phyloP scores from a whole-genome alignment of 1,140 invertebrate species.

The Pachyrhynchus sulphureomaculatus region DNA sequence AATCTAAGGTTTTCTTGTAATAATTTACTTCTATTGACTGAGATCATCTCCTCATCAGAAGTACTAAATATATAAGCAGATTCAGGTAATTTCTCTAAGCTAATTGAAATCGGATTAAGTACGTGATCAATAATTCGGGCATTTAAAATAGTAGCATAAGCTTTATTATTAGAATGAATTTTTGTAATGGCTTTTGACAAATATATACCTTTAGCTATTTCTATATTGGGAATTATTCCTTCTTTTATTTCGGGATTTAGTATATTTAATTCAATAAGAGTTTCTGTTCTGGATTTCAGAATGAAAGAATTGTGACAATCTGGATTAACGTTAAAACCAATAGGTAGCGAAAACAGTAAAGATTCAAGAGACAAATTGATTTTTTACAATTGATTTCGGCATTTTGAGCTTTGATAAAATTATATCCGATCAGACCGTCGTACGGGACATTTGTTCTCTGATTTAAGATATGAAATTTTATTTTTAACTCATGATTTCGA shows the following conservation, averaged over 20 bases:
- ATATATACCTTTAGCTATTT: slow-evolving; percentile 26
- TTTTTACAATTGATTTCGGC: not conserved
- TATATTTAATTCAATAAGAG: slow-evolving; percentile 23
- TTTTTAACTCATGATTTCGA: no score
- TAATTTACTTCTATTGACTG: no score
- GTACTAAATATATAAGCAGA: no score
- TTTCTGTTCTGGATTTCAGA: slow-evolving; percentile 20
- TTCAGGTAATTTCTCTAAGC: not conserved
- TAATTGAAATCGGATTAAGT: not conserved
- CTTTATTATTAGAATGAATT: slow-evolving; percentile 4
- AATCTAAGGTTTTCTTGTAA: no score
- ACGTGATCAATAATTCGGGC: not conserved
- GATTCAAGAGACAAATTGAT: not conserved
- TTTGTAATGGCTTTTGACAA: slow-evolving; percentile 13
- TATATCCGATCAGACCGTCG: not conserved
- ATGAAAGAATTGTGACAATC: not conserved
- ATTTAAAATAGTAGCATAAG: slow-evolving; percentile 21
- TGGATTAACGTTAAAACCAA: not conserved
- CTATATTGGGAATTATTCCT: slow-evolving; percentile 12
- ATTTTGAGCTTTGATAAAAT: not conserved
- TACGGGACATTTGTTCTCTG: not conserved
- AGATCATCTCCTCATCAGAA: no score
- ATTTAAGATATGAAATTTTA: no score
- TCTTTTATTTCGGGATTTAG: slow-evolving; percentile 32
- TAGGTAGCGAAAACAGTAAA: not conserved